Base-by-base conservation (phyloP, 2,888 invertebrate genomes). In the Mylabris sibirica region DNA sequence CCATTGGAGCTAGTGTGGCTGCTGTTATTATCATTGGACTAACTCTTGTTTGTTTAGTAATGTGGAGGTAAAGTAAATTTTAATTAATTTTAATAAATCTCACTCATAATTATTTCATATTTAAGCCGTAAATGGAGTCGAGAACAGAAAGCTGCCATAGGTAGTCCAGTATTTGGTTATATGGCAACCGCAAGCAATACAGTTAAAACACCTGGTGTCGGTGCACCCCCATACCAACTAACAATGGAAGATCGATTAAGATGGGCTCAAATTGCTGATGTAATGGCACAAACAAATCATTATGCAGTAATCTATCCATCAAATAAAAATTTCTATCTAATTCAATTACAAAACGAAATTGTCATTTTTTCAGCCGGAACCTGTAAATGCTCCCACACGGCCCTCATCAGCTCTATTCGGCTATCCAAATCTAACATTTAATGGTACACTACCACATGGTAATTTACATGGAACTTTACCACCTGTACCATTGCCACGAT, bases 251-350 rank as follows among this genome's bases (percentile, higher is more conserved):
- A 95, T 79, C 87, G 94, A 53, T 89, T 94, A 87, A 86, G 94
- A 41, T 96, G 96, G 95, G 95, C 96, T 0, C 96, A 96, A 78
- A 92, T 95, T 63, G 93, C 94, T 0, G 96, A 96, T 80, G 94
- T 93, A 0, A 93, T 95, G 92, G 93, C 93, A 0, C 93, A 94
- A 76, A 91, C 93, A 0, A 94, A 93, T 80, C 92, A 95, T 76
- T 95, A 95, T 80, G 94, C 92, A 79, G 94, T 95, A 83, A 89
- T 38, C 14, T 14, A 90, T 84, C 62, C 44, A 30, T 1, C 53
- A 30, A 64, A 26, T 44, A 53, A 65, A 44, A 38, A 38, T 38
- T 12, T 14, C 12, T 38, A n/a, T n/a, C 62, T 5, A n/a, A 17
- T 44, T n/a, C 5, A 17, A 49, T 49, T 9, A 9, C 17, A 20